Base-by-base conservation (phyloP, 2,888 invertebrate genomes). In the Cantharis lateralis region DNA sequence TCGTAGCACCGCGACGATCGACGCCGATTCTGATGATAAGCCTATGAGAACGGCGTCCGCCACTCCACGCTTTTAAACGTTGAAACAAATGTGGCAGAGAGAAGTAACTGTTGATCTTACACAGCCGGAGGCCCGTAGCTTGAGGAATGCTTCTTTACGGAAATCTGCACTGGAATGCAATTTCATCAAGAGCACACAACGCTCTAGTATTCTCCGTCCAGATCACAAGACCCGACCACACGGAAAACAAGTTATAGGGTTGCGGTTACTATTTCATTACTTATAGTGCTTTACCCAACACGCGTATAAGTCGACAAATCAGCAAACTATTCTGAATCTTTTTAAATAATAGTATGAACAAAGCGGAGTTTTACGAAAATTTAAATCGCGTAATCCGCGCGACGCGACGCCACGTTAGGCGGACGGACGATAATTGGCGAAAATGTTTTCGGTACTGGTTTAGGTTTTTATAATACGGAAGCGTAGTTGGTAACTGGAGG, bases 121-220 rank as follows among this genome's bases (percentile, higher is more conserved):
- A 86, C 84, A 86, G 83, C 83, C 81, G 71, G 80, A 81, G 82
- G 82, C 82, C 78, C 76, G 81, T 82, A 79, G 81, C 81, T 79
- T 78, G 80, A 84, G 84, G 83, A 84, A 84, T 83, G 85, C 84
- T 85, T 86, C 85, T 87, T 88, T 84, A 88, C 88, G 88, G 88
- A 88, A 88, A 87, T 88, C 87, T 88, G 88, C 88, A 88, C 88
- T 88, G 87, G 88, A 88, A 88, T 88, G 88, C 88, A 88, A 88
- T 88, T 88, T 88, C 88, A 88, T 88, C 88, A 88, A 87, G 83
- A 87, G 87, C 86, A 85, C 83, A 85, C 84, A 86, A 84, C 86
- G 84, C 83, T 81, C 85, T 84, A 85, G 83, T 87, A 83, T 85
- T 86, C 85, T 83, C 84, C 85, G 87, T 85, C 85, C 86, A 84